Percentiles rank a stretch among this genome's conserved stretches.
These are phyloP conservation scores for Leptoclinus maculatus DNA, from an alignment of 2,797 vertebrate genomes.

Conservation along the genomic window DNA sequence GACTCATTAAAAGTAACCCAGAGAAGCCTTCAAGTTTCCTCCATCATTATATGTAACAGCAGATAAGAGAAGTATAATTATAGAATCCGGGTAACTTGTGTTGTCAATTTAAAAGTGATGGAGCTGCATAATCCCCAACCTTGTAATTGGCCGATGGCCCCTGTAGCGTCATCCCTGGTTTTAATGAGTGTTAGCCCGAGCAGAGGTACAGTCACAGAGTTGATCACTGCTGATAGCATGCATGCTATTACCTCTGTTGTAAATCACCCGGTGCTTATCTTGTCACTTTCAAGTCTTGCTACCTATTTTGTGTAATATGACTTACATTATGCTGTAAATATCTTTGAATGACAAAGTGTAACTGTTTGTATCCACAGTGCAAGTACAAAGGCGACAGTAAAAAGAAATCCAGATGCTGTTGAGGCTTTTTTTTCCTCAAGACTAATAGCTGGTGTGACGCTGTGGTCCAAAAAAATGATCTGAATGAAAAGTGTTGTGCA, in stretches of 20 bases:
- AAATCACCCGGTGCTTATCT: slow-evolving; percentile 45
- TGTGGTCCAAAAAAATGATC: slow-evolving; percentile 45
- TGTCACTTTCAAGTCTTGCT: slow-evolving; percentile 40
- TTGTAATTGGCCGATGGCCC: slow-evolving; percentile 85
- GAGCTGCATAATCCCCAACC: slow-evolving; percentile 89
- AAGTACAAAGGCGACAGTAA: background rate
- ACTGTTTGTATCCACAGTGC: background rate
- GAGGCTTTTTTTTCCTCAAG: background rate
- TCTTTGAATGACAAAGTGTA: slow-evolving; percentile 9
- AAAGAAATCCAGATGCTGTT: background rate
- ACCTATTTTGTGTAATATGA: slow-evolving; percentile 41
- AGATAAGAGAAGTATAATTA: slow-evolving; percentile 98
- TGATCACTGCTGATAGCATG: slow-evolving; percentile 75
- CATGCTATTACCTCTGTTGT: slow-evolving; percentile 51
- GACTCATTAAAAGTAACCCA: slow-evolving; percentile 96
- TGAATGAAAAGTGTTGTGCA: slow-evolving; percentile 61
- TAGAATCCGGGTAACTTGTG: slow-evolving; percentile 94
- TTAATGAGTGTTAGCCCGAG: slow-evolving; percentile 92
- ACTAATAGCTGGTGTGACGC: background rate
- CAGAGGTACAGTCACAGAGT: slow-evolving; percentile 80
- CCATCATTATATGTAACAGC: slow-evolving; percentile 95
- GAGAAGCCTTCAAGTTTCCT: slow-evolving; percentile 88
- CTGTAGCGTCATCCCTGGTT: slow-evolving; percentile 83
- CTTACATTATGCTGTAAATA: slow-evolving; percentile 29
- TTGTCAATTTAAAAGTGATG: slow-evolving; percentile 98